phyloP scores from a whole-genome alignment of 1,140 invertebrate genomes.

The Ceratosolen solmsi region DNA sequence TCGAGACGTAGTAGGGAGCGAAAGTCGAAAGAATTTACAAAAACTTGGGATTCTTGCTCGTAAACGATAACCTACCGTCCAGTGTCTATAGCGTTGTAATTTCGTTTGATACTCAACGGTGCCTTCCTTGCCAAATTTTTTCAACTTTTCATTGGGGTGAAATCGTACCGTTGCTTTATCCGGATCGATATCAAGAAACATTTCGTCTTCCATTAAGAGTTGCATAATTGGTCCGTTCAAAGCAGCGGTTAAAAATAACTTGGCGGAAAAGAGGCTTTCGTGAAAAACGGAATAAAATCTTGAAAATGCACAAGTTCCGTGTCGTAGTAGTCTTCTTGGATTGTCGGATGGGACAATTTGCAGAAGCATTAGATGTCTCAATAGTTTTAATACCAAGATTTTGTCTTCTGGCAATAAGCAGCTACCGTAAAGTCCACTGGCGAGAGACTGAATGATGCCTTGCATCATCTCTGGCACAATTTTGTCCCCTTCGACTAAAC shows the following conservation, averaged over 20 bases:
- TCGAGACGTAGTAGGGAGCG: too few species aligned
- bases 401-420: constrained; percentile 88
- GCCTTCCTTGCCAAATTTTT: constrained; percentile 86
- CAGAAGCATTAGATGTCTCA: constrained; percentile 87
- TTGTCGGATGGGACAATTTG: constrained; percentile 88
- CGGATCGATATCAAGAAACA: constrained; percentile 93
- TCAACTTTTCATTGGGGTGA: constrained; percentile 79
- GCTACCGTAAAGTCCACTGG: constrained; percentile 89
- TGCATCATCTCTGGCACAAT: constrained; percentile 78
- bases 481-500: constrained; percentile 86
- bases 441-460: constrained; percentile 80
- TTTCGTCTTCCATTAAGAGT: constrained; percentile 93
- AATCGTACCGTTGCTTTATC: constrained; percentile 87
- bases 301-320: constrained; percentile 91
- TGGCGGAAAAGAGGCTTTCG: constrained; percentile 91
- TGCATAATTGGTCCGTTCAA: constrained; percentile 93
- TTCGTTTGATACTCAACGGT: constrained; percentile 81
- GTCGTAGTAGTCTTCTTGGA: constrained; percentile 87
- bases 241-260: constrained; percentile 93
- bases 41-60: too few species aligned
- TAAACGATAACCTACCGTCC: constrained; percentile 77
- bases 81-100: constrained; percentile 83
- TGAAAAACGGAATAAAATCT: constrained; percentile 91
- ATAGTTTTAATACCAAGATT: constrained; percentile 82
- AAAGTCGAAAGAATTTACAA: too few species aligned